phyloP scores from a whole-genome alignment of 2,888 invertebrate species.

The Thymelicus acteon region DNA sequence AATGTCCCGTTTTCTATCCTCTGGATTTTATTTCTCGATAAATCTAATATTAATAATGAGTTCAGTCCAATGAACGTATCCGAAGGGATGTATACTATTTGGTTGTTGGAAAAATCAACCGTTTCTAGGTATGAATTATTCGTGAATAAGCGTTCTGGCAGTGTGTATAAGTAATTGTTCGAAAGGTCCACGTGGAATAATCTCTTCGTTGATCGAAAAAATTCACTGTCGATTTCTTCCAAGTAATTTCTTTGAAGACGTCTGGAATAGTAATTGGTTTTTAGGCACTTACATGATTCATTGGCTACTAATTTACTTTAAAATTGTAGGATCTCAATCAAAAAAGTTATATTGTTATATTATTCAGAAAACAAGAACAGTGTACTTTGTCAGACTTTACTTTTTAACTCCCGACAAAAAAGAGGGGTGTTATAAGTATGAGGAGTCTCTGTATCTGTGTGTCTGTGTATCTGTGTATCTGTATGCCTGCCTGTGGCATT shows the following conservation, averaged over 20 bases:
- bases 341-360: too few species aligned
- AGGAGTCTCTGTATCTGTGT: too few species aligned
- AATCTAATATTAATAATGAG: slow-evolving; percentile 87
- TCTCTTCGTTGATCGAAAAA: slow-evolving; percentile 85
- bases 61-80: slow-evolving; percentile 84
- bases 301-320: too few species aligned
- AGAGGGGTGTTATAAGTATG: too few species aligned
- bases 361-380: too few species aligned
- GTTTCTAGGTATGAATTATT: slow-evolving; percentile 85
- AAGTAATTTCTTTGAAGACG: slow-evolving; percentile 87
- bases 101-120: slow-evolving; percentile 88
- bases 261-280: slow-evolving; percentile 70
- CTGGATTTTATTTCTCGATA: slow-evolving; percentile 88
- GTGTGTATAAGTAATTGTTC: slow-evolving; percentile 85
- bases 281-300: too few species aligned
- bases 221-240: slow-evolving; percentile 84
- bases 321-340: too few species aligned
- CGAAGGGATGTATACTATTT: slow-evolving; percentile 83
- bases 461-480: too few species aligned
- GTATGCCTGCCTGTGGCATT: too few species aligned
- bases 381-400: too few species aligned
- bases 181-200: slow-evolving; percentile 89
- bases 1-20: slow-evolving; percentile 85
- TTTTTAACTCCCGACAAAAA: too few species aligned
- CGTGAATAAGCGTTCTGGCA: slow-evolving; percentile 85